Evolutionary conservation across 2,797 vertebrate genomes (phyloP).

Genomic region (Eurystomus glaucurus): DNA sequence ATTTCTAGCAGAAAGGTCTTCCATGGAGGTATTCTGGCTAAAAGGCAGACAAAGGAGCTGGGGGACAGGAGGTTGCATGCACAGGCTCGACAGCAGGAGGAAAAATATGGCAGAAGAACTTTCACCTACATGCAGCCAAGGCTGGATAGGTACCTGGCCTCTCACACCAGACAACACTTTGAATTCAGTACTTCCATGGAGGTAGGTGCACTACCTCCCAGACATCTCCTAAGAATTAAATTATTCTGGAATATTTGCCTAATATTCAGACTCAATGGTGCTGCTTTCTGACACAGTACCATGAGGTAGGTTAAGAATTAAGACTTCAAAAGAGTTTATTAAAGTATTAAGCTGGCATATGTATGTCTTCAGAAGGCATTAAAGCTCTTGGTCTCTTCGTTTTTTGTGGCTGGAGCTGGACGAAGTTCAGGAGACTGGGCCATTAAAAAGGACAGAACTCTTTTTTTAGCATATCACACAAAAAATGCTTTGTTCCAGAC

Average conservation of each 20-base stretch:
- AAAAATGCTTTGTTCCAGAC: not conserved
- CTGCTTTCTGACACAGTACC: not conserved
- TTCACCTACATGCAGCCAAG: not conserved
- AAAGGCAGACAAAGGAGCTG: no score
- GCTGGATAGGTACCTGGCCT: not conserved
- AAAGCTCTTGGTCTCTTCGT: not conserved
- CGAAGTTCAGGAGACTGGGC: not conserved
- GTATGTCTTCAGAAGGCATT: not conserved
- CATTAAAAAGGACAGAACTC: not conserved
- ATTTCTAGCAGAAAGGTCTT: not conserved
- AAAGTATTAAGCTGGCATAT: not conserved
- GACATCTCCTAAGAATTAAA: not conserved
- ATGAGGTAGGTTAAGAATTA: not conserved
- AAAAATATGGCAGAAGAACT: not conserved
- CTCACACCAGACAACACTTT: not conserved
- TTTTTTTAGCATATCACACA: not conserved
- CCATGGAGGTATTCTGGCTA: not conserved
- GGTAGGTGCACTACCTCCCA: not conserved
- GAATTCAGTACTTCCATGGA: not conserved
- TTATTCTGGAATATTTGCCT: conserved; percentile 5
- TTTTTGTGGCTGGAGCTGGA: not conserved
- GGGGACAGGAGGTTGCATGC: accelerated
- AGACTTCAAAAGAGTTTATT: conserved; percentile 26
- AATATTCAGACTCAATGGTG: not conserved
- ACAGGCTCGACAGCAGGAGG: not conserved